These are phyloP conservation scores for Steinernema feltiae DNA, from an alignment of 1,140 invertebrate species.

Conservation along the genomic window DNA sequence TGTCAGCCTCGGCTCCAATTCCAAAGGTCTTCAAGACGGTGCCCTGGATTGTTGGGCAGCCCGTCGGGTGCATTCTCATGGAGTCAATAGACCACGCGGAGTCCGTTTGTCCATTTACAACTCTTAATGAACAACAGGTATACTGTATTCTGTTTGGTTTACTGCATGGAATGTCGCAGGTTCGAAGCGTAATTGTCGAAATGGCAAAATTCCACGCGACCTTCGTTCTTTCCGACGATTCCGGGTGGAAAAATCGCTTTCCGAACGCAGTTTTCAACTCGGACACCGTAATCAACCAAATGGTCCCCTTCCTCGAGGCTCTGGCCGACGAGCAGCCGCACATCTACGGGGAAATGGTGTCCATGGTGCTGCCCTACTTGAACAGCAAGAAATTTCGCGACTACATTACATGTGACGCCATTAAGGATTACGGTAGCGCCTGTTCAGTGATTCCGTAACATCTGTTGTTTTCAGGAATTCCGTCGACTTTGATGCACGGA, in stretches of 20 bases:
- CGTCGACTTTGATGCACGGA: neutral
- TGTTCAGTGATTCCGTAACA: neutral
- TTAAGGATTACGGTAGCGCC: neutral
- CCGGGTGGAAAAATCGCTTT: neutral
- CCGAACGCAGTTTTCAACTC: neutral
- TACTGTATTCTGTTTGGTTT: neutral
- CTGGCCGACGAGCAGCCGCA: neutral
- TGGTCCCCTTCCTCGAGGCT: neutral
- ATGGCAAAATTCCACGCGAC: neutral
- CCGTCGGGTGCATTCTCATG: neutral
- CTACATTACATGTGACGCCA: neutral
- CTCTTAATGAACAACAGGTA: neutral
- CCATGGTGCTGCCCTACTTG: neutral
- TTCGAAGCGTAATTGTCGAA: neutral
- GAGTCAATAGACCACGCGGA: neutral
- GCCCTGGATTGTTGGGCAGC: neutral
- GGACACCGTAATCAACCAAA: neutral
- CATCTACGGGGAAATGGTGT: neutral
- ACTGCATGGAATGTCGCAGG: neutral
- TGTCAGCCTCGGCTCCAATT: neutral
- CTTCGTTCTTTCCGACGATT: neutral
- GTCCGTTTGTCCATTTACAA: neutral
- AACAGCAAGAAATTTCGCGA: neutral
- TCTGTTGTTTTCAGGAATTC: neutral
- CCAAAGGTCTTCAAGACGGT: neutral